A percentile compares a stretch with the other conserved stretches of the same genome.
phyloP scores from a whole-genome alignment of 2,888 invertebrate genomes.

The Cephus spinipes region DNA sequence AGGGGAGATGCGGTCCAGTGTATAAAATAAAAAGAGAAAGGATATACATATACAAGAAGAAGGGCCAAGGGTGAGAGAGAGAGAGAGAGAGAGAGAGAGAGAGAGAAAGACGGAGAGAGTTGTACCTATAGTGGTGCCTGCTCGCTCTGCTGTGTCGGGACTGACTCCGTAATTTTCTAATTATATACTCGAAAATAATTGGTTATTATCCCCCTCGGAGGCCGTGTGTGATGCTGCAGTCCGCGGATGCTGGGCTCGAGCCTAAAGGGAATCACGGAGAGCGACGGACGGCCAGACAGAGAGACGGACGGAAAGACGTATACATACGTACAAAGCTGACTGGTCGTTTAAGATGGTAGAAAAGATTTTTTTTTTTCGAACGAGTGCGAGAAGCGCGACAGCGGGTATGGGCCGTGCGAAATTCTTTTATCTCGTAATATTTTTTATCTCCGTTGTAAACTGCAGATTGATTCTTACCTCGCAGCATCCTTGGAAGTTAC shows the following conservation, averaged over 20 bases:
- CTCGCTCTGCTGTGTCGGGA: constrained; percentile 48
- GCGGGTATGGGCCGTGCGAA: background rate
- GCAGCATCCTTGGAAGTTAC: background rate
- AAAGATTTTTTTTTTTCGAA: background rate
- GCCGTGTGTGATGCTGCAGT: constrained; percentile 47
- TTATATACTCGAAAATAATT: constrained; percentile 66
- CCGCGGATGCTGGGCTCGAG: constrained; percentile 46
- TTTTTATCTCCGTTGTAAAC: background rate
- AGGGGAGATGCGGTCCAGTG: background rate
- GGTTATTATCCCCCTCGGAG: constrained; percentile 59
- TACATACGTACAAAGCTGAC: background rate
- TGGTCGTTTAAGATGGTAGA: background rate
- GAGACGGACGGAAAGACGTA: constrained; percentile 22
- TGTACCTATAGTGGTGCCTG: constrained; percentile 20
- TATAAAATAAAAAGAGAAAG: constrained; percentile 10
- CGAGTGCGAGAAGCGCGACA: background rate
- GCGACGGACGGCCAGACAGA: constrained; percentile 33
- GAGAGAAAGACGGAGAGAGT: constrained; percentile 34
- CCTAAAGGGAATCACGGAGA: constrained; percentile 60
- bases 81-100: constrained; percentile 10
- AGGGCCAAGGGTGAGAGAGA: constrained; percentile 12
- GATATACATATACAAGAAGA: background rate
- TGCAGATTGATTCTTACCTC: background rate
- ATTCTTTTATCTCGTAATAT: background rate
- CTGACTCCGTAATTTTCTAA: constrained; percentile 64